Conservation (phyloP, 2,797 vertebrate species). For the Merluccius polli region DNA sequence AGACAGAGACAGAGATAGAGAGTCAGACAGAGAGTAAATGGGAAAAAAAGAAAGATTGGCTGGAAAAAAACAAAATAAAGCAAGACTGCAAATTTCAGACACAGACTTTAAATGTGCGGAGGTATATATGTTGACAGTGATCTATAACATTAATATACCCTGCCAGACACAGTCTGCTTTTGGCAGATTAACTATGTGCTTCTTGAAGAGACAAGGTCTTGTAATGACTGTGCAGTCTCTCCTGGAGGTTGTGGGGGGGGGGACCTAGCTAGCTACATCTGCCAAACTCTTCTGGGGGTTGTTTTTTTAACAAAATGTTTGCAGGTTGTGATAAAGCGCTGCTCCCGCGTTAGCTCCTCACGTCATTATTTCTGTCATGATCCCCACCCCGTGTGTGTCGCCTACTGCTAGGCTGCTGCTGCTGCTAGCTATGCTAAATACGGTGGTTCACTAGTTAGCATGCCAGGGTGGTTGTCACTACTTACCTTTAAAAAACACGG, state of each 20-base stretch:
- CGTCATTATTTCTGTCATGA: background rate
- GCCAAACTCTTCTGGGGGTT: background rate
- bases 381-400: background rate
- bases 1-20: conserved; percentile 28
- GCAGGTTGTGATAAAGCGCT: background rate
- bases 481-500: no score
- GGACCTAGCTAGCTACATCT: background rate
- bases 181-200: conserved; percentile 53
- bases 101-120: conserved; percentile 40
- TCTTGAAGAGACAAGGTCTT: conserved; percentile 41
- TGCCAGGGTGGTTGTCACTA: no score
- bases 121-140: conserved; percentile 66
- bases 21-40: conserved; percentile 17
- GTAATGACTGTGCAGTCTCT: background rate
- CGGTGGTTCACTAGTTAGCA: no score
- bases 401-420: background rate
- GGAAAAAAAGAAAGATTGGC: background rate
- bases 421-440: no score
- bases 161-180: conserved; percentile 51
- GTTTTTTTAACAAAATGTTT: background rate
- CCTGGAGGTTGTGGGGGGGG: no score
- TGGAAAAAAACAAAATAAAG: background rate
- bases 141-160: conserved; percentile 72
- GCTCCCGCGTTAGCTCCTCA: background rate
- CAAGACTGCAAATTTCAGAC: background rate